These are phyloP conservation scores for Zaprionus camerounensis DNA, from an alignment of 1,140 invertebrate genomes.

Conservation along the genomic window DNA sequence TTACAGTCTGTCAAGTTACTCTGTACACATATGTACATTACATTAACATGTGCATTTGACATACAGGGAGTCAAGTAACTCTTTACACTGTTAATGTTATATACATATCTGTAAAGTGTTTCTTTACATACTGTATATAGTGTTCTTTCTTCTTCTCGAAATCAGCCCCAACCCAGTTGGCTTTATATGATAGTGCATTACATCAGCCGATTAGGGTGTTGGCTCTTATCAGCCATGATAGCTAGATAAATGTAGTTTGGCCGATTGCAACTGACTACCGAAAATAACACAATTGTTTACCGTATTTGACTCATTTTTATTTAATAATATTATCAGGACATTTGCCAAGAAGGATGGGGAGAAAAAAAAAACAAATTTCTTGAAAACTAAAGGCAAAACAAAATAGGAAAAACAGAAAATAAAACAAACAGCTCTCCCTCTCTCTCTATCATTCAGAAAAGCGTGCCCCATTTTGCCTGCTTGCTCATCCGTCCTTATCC, in stretches of 20 bases:
- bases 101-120: no score
- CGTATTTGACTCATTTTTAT: conserved; percentile 5
- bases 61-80: no score
- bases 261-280: neutral
- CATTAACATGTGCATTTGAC: no score
- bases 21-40: no score
- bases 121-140: no score
- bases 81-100: no score
- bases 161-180: neutral
- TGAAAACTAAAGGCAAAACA: neutral
- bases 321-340: conserved; percentile 8
- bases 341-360: neutral
- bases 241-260: neutral
- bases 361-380: neutral
- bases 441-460: neutral
- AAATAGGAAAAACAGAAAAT: conserved; percentile 5
- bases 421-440: conserved; percentile 1
- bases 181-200: neutral
- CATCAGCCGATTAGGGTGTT: neutral
- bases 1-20: no score
- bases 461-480: neutral
- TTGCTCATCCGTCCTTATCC: neutral
- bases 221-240: neutral
- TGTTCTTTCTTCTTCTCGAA: no score
- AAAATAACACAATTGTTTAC: neutral